Conservation (phyloP, 2,888 invertebrate species). For the Nymphalis urticae region DNA sequence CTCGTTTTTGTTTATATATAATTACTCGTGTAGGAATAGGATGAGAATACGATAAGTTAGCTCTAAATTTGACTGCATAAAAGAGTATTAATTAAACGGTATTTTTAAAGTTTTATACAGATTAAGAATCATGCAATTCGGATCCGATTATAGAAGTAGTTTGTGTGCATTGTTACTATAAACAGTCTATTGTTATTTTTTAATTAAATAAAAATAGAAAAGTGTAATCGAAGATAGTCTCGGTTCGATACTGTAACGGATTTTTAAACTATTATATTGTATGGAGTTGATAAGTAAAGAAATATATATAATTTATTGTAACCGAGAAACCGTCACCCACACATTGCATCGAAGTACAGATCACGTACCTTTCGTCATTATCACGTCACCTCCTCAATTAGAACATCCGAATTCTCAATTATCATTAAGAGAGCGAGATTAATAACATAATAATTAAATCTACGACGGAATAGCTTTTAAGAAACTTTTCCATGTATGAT, state of each 20-base stretch:
- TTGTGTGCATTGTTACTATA: not conserved
- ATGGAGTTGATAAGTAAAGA: too few relatives aligned
- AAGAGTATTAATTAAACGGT: not conserved
- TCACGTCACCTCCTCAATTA: slow-evolving; percentile 49
- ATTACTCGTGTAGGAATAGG: not conserved
- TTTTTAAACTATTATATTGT: too few relatives aligned
- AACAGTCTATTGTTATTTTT: not conserved
- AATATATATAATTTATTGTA: too few relatives aligned
- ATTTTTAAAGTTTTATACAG: not conserved
- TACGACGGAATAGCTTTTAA: too few relatives aligned
- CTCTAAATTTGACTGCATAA: not conserved
- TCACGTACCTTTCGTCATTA: slow-evolving; percentile 47
- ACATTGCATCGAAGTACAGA: slow-evolving; percentile 28
- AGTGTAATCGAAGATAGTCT: not conserved
- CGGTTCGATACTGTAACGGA: too few relatives aligned
- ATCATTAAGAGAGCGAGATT: not conserved
- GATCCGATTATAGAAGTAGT: not conserved
- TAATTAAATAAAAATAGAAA: not conserved
- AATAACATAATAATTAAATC: not conserved
- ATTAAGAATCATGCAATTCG: not conserved
- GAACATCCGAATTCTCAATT: slow-evolving; percentile 31
- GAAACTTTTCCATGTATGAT: too few relatives aligned
- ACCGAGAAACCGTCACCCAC: slow-evolving; percentile 34
- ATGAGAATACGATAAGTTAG: not conserved
- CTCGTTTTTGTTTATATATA: slow-evolving; percentile 12